Base-by-base conservation (phyloP, 92 coral and sea anemone species). In the Parazoanthus swiftii region DNA sequence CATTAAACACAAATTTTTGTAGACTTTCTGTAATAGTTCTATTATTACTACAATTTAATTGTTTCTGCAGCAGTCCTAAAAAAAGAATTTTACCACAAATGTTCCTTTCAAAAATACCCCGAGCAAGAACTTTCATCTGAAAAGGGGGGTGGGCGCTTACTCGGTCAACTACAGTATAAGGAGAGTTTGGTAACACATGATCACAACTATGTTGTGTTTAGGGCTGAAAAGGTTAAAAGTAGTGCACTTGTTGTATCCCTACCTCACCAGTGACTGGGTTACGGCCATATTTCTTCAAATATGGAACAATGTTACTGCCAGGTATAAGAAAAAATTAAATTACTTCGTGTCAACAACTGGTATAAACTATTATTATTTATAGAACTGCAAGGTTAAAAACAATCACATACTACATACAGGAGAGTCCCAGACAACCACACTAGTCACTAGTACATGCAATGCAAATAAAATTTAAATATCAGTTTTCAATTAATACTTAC, bases 201-300 rank as follows among this genome's bases (percentile, higher is more conserved):
- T 29, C 33, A 29, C 33, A 29, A 29, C 0, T 29, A 58, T 58
- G 66, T 18, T 2, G 4, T 58, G 66, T 58, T 2, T 46, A 10
- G 7, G 51, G 18, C 59, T 51, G 16, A 10, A 13, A 9, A 2
- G 16, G 15, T 3, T 66, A 54, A 51, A 25, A 82, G 39, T 35
- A 51, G 59, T 13, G 59, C 33, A 29, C 33, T 29, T 11, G 18
- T 74, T 9, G 8, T 11, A 18, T 11, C 74, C 92, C 58, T 90
- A 97, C 99, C 94, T 97, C 99, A 74, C 99, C 99, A 71, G 94
- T 95, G 0, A 94, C 98, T 75, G 99, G 99, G 73, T 90, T 95
- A 36, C 93, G 89, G 43, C 93, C 93, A 89, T 89, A 95, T 81
- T 97, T 97, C 92, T 97, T 97, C 21, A 97, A 93, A 77, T 91